Evolutionary conservation across 2,888 invertebrate species (phyloP).

Genomic region (Itoplectis maculator): DNA sequence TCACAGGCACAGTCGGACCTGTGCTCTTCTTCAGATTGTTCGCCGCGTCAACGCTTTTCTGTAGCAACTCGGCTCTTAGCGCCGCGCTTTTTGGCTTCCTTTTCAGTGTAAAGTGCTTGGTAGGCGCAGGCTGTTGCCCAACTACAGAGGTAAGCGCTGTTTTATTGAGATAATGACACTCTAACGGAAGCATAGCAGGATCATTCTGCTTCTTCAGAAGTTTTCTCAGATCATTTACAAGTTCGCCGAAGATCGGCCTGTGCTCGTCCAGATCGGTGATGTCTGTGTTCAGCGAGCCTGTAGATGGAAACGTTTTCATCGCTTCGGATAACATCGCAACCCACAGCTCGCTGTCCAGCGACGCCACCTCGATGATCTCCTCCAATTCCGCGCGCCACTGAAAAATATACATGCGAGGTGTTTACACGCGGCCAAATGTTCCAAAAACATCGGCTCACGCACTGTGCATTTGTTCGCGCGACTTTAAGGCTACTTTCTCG

Average conservation of each 20-base stretch:
- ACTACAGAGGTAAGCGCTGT: constrained; percentile 95
- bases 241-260: constrained; percentile 94
- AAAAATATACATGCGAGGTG: too few relatives aligned
- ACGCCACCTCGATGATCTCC: constrained; percentile 97
- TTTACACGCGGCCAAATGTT: background rate
- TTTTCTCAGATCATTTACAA: constrained; percentile 93
- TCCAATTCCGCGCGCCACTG: constrained; percentile 97
- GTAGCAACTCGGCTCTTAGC: constrained; percentile 94
- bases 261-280: constrained; percentile 95
- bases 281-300: constrained; percentile 95
- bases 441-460: background rate
- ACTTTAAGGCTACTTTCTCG: background rate
- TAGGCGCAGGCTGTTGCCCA: constrained; percentile 92
- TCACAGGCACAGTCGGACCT: constrained; percentile 92
- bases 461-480: background rate
- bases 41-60: constrained; percentile 96
- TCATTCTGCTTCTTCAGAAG: constrained; percentile 94
- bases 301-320: constrained; percentile 96
- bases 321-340: constrained; percentile 98
- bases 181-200: constrained; percentile 94
- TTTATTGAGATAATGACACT: constrained; percentile 98
- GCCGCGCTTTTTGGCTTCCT: constrained; percentile 98
- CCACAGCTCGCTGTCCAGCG: constrained; percentile 97
- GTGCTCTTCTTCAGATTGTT: constrained; percentile 95
- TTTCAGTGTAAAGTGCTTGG: constrained; percentile 96